Evolutionary conservation across 2,797 vertebrate species (phyloP), one percentile per base, ranked within the genome.

Genomic region (Semaprochilodus insignis): DNA sequence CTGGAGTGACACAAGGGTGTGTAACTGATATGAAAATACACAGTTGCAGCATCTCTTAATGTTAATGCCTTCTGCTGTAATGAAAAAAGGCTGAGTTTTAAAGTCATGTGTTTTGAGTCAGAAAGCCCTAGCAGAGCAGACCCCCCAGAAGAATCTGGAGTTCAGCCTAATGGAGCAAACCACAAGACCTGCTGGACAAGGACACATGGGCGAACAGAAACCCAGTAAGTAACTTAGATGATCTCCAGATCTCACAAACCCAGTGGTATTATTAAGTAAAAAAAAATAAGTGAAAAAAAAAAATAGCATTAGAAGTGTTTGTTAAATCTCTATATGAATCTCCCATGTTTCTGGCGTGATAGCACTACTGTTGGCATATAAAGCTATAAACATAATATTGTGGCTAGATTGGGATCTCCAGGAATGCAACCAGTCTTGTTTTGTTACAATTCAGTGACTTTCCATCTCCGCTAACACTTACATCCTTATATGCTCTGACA

Each of bases 81-180:
- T 63, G 4, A 11, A 63, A 63, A 27, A 63, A 63, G 87, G 75
- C 80, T 88, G 84, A 87, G 74, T 87, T 91, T 87, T 87, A 88
- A 90, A 89, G 78, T 90, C 85, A 85, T 88, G 82, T 88, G 21
- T 75, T 79, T 80, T 59, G 67, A 71, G 75, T 83, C 54, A 75
- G 52, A 79, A 21, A 8, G 36, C 23, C 16, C 25, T 40, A 55
- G 75, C 36, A 73, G 17, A 66, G 63, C 87, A 87, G 92, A 94
- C 91, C 92, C 90, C 93, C 91, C 93, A 92, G 83, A 91, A 92
- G 86, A 87, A 80, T 88, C 14, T 93, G 92, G 92, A 92, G 86
- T 83, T 81, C 88, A 87, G 85, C 90, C 91, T 87, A 85, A 81
- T 89, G 90, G 90, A 59, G 87, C 86, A 87, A 83, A 84, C 81